Evolutionary conservation across 2,113 vertebrate species (phyloP).

Genomic region (Clarias magur): DNA sequence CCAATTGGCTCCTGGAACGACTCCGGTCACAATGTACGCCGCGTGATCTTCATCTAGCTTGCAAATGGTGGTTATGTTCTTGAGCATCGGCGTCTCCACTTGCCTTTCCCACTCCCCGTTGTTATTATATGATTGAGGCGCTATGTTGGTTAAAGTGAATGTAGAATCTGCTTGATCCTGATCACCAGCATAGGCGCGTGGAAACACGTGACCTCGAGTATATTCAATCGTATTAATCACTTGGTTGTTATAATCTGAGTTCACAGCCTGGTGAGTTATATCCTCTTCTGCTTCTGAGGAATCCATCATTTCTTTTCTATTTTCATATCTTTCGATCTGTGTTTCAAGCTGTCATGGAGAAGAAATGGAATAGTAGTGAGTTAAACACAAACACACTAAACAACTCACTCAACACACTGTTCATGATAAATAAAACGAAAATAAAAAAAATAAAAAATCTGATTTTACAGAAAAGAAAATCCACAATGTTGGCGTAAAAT

Average conservation of each 20-base stretch:
- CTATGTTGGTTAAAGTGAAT: constrained; percentile 28
- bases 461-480: neutral
- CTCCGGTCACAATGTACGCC: constrained; percentile 9
- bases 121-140: neutral
- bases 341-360: neutral
- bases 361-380: neutral
- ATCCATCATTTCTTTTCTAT: neutral
- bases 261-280: neutral
- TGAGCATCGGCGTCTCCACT: neutral
- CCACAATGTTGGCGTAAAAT: neutral
- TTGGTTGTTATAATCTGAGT: neutral
- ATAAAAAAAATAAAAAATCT: neutral
- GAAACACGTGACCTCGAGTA: neutral
- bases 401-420: neutral
- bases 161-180: neutral
- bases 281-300: neutral
- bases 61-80: neutral
- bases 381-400: neutral
- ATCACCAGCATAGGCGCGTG: neutral
- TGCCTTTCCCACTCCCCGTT: neutral
- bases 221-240: neutral
- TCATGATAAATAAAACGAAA: neutral
- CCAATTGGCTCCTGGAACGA: neutral
- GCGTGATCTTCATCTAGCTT: no score
- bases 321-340: no score